Evolutionary conservation across 2,888 invertebrate species (phyloP), one percentile per base, ranked within the genome.

Genomic region (Phlogophora meticulosa): DNA sequence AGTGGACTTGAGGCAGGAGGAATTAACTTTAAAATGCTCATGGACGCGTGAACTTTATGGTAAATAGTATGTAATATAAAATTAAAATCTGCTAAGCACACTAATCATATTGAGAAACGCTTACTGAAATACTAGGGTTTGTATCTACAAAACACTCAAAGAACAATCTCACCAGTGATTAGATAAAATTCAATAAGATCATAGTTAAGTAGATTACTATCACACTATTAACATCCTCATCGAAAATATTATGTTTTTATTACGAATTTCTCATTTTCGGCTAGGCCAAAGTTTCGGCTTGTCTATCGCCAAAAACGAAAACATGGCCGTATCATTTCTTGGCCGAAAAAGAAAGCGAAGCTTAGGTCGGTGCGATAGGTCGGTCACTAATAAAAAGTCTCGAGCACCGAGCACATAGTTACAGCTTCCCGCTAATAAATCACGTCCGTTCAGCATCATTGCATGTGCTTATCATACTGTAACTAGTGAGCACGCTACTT

Each of bases 361-460:
- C n/a, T n/a, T n/a, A n/a, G n/a, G n/a, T n/a, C n/a, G n/a, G n/a
- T n/a, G n/a, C n/a, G n/a, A n/a, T n/a, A n/a, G n/a, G n/a, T n/a
- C n/a, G n/a, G n/a, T n/a, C n/a, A n/a, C n/a, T n/a, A n/a, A n/a
- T n/a, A n/a, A n/a, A 52, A 67, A 74, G 60, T 10, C 40, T 22
- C 20, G 22, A 42, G 53, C 72, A 49, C 62, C n/a, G n/a, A n/a
- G n/a, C n/a, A n/a, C n/a, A n/a, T n/a, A n/a, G n/a, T n/a, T n/a
- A 28, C 55, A 69, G 59, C 64, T 64, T 70, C 64, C 45, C 28
- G 42, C 20, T 24, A 20, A 22, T 60, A 76, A 68, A 57, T 74
- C 59, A 64, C 3, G 63, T 70, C 51, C 43, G 76, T 64, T 76
- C 59, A 40, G 58, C 76, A 60, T 60, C 64, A 60, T 36, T 76